Percentiles rank a stretch among this genome's conserved stretches.
These are phyloP conservation scores for Nephrocerus scutellatus DNA, from an alignment of 2,888 invertebrate species.

Conservation along the genomic window DNA sequence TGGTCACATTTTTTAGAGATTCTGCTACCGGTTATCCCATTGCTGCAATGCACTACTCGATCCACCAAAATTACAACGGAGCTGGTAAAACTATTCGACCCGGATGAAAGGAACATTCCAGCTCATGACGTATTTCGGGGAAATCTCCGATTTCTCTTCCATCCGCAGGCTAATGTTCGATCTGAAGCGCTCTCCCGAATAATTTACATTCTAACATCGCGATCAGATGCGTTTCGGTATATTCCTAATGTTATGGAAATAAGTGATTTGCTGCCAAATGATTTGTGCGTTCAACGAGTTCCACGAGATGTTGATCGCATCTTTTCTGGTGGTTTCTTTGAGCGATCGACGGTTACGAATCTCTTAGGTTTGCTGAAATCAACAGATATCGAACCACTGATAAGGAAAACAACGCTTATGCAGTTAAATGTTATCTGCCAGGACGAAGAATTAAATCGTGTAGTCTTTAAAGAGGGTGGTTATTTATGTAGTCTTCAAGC, in stretches of 20 bases:
- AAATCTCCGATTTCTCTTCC: conserved; percentile 37
- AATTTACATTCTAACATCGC: conserved; percentile 29
- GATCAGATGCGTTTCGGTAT: conserved; percentile 24
- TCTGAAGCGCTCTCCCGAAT: conserved; percentile 33
- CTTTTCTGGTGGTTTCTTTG: conserved; percentile 28
- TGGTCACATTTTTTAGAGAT: conserved; percentile 29
- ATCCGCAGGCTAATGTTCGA: conserved; percentile 27
- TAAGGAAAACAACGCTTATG: conserved; percentile 38
- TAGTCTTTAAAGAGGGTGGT: conserved; percentile 28
- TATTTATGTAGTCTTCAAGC: conserved; percentile 29
- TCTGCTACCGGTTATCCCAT: conserved; percentile 32
- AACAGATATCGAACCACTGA: conserved; percentile 33
- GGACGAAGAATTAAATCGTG: conserved; percentile 28
- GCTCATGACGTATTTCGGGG: conserved; percentile 30
- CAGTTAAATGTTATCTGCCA: conserved; percentile 40
- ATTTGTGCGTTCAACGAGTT: conserved; percentile 31
- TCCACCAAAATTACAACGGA: conserved; percentile 22
- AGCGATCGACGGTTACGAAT: conserved; percentile 20
- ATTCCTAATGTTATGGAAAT: conserved; percentile 29
- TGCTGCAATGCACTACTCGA: conserved; percentile 29
- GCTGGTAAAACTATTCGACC: conserved; percentile 34
- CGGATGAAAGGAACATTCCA: conserved; percentile 29
- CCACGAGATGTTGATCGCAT: conserved; percentile 29
- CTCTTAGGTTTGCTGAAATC: conserved; percentile 35
- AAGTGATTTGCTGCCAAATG: conserved; percentile 30